These are phyloP conservation scores for Lepidostoma basale DNA, from an alignment of 1,140 invertebrate genomes.

Conservation along the genomic window DNA sequence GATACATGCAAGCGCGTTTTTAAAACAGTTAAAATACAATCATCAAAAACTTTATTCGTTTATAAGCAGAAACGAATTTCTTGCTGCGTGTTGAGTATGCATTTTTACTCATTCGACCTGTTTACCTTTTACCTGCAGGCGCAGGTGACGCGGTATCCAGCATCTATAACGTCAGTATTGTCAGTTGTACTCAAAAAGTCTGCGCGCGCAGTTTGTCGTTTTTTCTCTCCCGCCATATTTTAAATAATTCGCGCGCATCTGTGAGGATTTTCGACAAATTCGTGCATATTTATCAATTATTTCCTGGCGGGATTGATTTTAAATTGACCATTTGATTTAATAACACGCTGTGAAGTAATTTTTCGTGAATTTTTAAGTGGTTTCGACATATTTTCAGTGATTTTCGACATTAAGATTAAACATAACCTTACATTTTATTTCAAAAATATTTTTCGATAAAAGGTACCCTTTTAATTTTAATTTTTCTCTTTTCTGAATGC, in stretches of 20 bases:
- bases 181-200: neutral
- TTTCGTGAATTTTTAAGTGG: neutral
- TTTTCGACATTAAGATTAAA: too few species aligned
- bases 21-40: too few species aligned
- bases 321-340: neutral
- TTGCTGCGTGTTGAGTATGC: neutral
- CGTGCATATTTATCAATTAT: slow-evolving; percentile 2
- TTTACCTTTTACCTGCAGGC: neutral
- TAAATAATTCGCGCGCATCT: slow-evolving; percentile 4
- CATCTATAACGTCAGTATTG: neutral
- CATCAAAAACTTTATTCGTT: too few species aligned
- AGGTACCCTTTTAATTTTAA: too few species aligned
- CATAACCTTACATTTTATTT: too few species aligned
- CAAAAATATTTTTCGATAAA: too few species aligned
- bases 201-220: slow-evolving; percentile 27
- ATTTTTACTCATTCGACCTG: neutral
- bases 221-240: slow-evolving; percentile 21
- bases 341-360: neutral
- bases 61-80: too few species aligned
- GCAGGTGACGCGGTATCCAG: neutral
- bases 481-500: too few species aligned
- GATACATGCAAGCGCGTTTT: neutral
- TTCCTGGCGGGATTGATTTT: too few species aligned
- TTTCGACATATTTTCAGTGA: neutral
- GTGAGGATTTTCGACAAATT: slow-evolving; percentile 2